Evolutionary conservation across 2,797 vertebrate genomes (phyloP).

Genomic region (Sebastes taczanowskii): DNA sequence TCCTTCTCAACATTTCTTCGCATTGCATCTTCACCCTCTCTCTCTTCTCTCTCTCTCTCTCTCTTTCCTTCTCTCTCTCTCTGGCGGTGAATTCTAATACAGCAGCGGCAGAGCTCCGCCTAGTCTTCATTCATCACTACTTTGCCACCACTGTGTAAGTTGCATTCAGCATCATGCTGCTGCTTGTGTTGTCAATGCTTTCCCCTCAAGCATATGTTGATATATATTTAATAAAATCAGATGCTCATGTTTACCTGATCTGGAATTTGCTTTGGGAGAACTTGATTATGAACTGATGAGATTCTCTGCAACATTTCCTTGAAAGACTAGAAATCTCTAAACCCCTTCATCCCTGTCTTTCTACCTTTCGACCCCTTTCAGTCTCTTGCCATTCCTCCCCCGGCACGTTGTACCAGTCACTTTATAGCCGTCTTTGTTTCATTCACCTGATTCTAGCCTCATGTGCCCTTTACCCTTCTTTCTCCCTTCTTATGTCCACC

Average conservation of each 20-base stretch:
- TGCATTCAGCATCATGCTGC: constrained; percentile 40
- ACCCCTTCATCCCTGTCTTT: constrained; percentile 34
- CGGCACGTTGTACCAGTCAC: constrained; percentile 31
- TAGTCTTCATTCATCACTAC: constrained; percentile 78
- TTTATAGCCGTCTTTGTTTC: constrained; percentile 38
- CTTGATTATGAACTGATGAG: constrained; percentile 4
- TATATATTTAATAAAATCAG: neutral
- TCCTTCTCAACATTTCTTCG: constrained; percentile 59
- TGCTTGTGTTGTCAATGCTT: constrained; percentile 15
- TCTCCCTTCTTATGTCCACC: constrained; percentile 13
- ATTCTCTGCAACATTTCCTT: constrained; percentile 18
- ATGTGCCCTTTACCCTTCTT: constrained; percentile 22
- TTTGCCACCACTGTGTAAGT: constrained; percentile 42
- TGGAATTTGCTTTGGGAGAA: neutral
- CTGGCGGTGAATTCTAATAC: constrained; percentile 68
- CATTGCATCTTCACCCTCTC: constrained; percentile 53
- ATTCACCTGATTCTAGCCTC: constrained; percentile 33
- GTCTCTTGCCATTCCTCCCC: neutral
- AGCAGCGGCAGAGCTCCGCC: constrained; percentile 72
- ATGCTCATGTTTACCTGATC: neutral
- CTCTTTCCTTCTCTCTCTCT: constrained; percentile 49
- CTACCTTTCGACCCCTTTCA: constrained; percentile 13
- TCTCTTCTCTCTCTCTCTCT: constrained; percentile 30
- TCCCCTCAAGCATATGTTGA: neutral
- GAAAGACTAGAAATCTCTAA: constrained; percentile 23